Evolutionary conservation across 2,888 invertebrate species (phyloP), one percentile per base, ranked within the genome.

Genomic region (Nysson spinosus): DNA sequence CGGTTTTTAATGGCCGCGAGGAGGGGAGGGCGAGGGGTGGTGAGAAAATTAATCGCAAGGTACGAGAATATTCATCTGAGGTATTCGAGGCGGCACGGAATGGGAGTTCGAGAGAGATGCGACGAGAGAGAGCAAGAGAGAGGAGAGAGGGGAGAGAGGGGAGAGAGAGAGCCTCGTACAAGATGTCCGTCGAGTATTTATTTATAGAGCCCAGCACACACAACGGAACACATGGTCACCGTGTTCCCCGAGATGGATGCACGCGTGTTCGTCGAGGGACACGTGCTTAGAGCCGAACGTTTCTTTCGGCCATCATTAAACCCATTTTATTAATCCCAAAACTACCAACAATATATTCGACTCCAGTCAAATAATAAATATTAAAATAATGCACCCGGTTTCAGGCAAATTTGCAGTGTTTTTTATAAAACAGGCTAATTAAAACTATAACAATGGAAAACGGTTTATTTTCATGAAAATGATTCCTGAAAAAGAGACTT

Each of bases 151-250:
- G 24, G n/a, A 24, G 24, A 24, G 24, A 9, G 46, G 28, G 43
- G 32, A 47, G 20, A 61, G 35, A 47, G 68, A 73, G 62, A 55
- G 66, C 50, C 63, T 46, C 77, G 70, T 79, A 80, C 78, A 77
- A 82, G 78, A 81, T 80, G 81, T 83, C 79, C 80, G 80, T 81
- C 77, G 80, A 62, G 79, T 83, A 82, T 81, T 83, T 83, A 83
- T 83, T 83, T 83, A 83, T 83, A 83, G 83, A 80, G 76, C 74
- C n/a, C n/a, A n/a, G 79, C 79, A 76, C 79, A 68, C 72, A 80
- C 72, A 73, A 67, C 58, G 72, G 76, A 60, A 72, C 72, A 73
- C 70, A 76, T 70, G 76, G 66, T 70, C 76, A 73, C 76, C n/a
- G 73, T 73, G 72, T 65, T 75, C 69, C n/a, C 52, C 65, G 46